Evolutionary conservation across 1,140 invertebrate species (phyloP).

Genomic region (Protaetia brevitarsis): DNA sequence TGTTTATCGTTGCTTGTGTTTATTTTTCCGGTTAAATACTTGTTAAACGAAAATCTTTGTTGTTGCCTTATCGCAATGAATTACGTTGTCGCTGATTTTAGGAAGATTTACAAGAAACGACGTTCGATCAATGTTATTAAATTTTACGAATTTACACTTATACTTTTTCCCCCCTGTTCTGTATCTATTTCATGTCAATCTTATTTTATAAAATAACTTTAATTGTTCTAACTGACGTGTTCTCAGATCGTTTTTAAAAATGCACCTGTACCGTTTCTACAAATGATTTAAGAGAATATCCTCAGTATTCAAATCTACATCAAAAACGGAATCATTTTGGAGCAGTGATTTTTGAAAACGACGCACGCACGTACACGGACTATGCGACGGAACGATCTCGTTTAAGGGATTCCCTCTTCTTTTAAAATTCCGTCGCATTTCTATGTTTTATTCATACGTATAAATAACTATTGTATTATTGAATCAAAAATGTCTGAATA

Average conservation of each 20-base stretch:
- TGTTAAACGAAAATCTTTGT: background rate
- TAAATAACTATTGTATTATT: slow-evolving; percentile 38
- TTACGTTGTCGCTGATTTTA: background rate
- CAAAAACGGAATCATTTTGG: slow-evolving; percentile 30
- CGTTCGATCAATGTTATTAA: background rate
- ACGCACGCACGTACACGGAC: slow-evolving; percentile 25
- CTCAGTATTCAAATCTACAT: slow-evolving; percentile 32
- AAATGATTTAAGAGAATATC: slow-evolving; percentile 11
- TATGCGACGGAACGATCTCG: slow-evolving; percentile 32
- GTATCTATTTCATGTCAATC: background rate
- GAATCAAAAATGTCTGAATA: slow-evolving; percentile 35
- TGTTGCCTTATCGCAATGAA: background rate
- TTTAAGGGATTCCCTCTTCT: slow-evolving; percentile 34
- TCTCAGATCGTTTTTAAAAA: background rate
- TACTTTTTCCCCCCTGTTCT: background rate
- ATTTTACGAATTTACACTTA: background rate
- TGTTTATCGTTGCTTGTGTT: too few species aligned
- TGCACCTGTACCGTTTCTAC: background rate
- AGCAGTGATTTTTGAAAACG: slow-evolving; percentile 25
- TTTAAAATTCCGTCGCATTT: slow-evolving; percentile 32
- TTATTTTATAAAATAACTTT: background rate
- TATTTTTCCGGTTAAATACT: background rate
- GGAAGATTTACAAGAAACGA: background rate
- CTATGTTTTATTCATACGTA: slow-evolving; percentile 42
- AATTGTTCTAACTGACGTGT: slow-evolving; percentile 10